Evolutionary conservation across 2,113 vertebrate genomes (phyloP).

Genomic region (Octodon degus): DNA sequence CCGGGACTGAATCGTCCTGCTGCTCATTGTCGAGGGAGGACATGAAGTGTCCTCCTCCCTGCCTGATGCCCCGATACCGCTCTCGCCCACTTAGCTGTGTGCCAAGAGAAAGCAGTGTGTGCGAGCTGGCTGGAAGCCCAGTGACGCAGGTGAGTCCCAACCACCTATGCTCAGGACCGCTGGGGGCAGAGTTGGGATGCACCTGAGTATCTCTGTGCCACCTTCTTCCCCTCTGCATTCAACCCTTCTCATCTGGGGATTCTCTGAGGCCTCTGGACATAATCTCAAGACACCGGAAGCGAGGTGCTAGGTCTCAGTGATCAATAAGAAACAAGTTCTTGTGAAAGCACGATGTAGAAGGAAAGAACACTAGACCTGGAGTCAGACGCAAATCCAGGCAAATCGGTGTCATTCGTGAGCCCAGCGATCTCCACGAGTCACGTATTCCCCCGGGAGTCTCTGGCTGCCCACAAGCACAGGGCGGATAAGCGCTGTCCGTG

Average conservation of each 20-base stretch:
- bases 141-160: not conserved
- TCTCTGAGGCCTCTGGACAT: not conserved
- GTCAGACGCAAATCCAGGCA: not conserved
- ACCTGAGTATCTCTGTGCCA: not conserved
- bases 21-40: not conserved
- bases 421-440: not conserved
- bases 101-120: not conserved
- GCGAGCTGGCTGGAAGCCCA: not conserved
- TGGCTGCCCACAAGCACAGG: not conserved
- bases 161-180: not conserved
- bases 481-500: not conserved
- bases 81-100: not conserved
- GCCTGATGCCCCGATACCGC: not conserved
- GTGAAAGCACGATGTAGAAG: not conserved
- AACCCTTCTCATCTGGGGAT: slow-evolving; percentile 6
- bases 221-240: not conserved
- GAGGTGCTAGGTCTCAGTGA: not conserved
- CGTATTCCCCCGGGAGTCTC: not conserved
- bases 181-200: not conserved
- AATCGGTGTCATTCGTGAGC: not conserved
- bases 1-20: not conserved
- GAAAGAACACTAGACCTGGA: not conserved
- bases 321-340: not conserved
- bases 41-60: not conserved
- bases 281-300: slow-evolving; percentile 28